Conservation (phyloP, 2,888 invertebrate species). For the Cheilosia vulpina region DNA sequence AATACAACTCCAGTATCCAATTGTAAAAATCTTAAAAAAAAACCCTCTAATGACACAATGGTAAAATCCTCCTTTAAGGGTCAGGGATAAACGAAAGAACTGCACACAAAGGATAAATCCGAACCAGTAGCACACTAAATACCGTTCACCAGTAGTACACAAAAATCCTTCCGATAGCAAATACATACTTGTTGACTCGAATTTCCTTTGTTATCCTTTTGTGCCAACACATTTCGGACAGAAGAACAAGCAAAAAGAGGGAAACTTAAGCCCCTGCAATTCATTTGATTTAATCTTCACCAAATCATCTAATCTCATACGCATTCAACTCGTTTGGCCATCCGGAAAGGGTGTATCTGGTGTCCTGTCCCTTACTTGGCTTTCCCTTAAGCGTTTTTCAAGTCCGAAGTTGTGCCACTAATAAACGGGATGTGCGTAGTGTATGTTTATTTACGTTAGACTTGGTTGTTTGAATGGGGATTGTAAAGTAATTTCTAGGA, state of each 20-base stretch:
- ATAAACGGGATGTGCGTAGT: conserved; percentile 1
- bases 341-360: not conserved
- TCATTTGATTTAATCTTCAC: conserved; percentile 67
- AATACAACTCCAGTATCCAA: not conserved
- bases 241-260: conserved; percentile 1
- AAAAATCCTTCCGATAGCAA: conserved; percentile 47
- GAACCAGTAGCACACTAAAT: conserved; percentile 8
- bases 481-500: conserved; percentile 24
- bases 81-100: not conserved
- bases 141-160: not conserved
- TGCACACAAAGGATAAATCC: conserved; percentile 7
- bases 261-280: conserved; percentile 58
- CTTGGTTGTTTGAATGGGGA: conserved; percentile 6
- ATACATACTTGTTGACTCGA: conserved; percentile 66
- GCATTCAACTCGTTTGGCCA: conserved; percentile 58
- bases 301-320: conserved; percentile 67
- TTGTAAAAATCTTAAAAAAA: not conserved
- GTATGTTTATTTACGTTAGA: not conserved
- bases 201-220: conserved; percentile 57
- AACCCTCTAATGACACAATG: not conserved
- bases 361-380: not conserved
- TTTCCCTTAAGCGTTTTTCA: conserved; percentile 2
- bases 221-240: conserved; percentile 10
- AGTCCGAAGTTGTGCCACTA: not conserved
- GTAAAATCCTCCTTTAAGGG: not conserved